These are phyloP conservation scores for Carollia perspicillata DNA, from an alignment of 2,113 vertebrate species.

Conservation along the genomic window DNA sequence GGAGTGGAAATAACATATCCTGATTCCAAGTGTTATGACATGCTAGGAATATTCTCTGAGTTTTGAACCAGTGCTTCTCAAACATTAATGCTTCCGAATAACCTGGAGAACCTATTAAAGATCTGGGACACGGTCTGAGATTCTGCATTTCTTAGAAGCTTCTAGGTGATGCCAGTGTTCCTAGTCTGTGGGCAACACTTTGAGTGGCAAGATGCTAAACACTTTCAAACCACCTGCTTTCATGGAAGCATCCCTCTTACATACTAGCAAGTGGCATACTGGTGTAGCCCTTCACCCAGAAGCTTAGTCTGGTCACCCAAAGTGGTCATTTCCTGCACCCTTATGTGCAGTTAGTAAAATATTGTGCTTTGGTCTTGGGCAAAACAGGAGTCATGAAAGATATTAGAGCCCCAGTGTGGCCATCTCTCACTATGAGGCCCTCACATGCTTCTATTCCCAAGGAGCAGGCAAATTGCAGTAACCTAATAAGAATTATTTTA, in stretches of 20 bases:
- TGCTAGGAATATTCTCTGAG: background rate
- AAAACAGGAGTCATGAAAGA: background rate
- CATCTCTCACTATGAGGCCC: background rate
- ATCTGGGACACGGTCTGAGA: background rate
- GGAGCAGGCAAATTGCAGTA: background rate
- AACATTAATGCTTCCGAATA: background rate
- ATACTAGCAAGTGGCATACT: background rate
- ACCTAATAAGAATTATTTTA: constrained; percentile 1
- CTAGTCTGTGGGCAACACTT: background rate
- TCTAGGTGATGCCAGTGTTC: background rate
- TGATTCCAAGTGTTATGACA: background rate
- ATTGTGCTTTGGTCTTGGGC: constrained; percentile 8
- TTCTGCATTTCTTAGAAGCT: constrained; percentile 9
- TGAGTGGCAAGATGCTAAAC: background rate
- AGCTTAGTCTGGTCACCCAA: background rate
- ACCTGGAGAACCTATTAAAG: background rate
- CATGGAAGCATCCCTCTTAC: background rate
- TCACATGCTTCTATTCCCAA: background rate
- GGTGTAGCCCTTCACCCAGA: background rate
- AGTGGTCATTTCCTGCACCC: background rate
- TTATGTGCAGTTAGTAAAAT: background rate
- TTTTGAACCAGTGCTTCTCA: background rate
- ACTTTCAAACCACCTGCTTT: constrained; percentile 15
- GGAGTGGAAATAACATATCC: background rate
- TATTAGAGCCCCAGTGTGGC: background rate